A percentile compares a stretch with the other conserved stretches of the same genome.
These are phyloP conservation scores for Chrysomallon squamiferum DNA, from an alignment of 1,140 invertebrate genomes.

Conservation along the genomic window DNA sequence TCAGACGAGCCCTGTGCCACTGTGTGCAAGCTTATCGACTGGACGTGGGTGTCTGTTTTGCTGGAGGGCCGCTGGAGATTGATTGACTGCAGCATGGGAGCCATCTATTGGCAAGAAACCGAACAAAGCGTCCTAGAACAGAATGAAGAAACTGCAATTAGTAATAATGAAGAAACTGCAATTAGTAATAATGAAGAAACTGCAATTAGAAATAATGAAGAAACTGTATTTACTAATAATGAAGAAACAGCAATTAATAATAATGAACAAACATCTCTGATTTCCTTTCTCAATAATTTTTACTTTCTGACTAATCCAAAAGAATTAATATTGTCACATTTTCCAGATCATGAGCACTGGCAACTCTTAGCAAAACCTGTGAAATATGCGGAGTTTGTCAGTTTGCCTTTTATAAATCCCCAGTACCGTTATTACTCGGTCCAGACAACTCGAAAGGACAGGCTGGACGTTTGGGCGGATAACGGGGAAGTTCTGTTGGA, in stretches of 20 bases:
- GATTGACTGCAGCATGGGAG: slow-evolving; percentile 13
- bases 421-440: slow-evolving; percentile 4
- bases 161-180: too few relatives aligned
- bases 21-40: neutral
- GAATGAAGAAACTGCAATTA: too few relatives aligned
- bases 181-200: too few relatives aligned
- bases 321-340: slow-evolving; percentile 64
- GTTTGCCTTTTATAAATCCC: slow-evolving; percentile 13
- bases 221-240: too few relatives aligned
- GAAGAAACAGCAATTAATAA: too few relatives aligned
- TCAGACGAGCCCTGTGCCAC: neutral
- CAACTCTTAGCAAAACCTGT: slow-evolving; percentile 20
- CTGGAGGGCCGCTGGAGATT: slow-evolving; percentile 9
- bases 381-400: slow-evolving; percentile 16
- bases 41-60: neutral
- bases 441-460: neutral
- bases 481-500: neutral
- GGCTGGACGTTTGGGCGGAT: neutral
- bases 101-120: slow-evolving; percentile 2
- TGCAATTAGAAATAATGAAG: too few relatives aligned
- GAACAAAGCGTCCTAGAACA: neutral
- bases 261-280: neutral
- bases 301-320: slow-evolving; percentile 66
- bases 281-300: slow-evolving; percentile 20
- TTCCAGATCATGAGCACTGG: slow-evolving; percentile 55